Evolutionary conservation across 2,797 vertebrate genomes (phyloP).

Genomic region (Sebastes iracundus): DNA sequence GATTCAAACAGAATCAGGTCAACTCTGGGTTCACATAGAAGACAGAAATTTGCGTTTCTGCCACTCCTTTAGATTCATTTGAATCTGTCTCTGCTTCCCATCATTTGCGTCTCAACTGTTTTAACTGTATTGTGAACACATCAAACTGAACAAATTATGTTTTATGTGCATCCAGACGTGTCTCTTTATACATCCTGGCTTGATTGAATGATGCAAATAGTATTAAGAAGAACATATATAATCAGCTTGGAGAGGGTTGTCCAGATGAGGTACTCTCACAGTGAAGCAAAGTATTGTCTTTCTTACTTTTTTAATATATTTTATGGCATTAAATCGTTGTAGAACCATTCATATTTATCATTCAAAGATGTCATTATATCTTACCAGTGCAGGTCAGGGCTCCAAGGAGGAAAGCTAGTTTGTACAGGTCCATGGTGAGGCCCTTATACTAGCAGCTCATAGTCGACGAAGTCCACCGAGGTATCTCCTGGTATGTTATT

Average conservation of each 20-base stretch:
- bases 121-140: neutral
- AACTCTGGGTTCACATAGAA: neutral
- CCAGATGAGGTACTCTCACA: neutral
- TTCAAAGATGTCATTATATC: neutral
- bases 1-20: neutral
- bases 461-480: slow-evolving; percentile 17
- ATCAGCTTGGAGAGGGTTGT: neutral
- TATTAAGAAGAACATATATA: neutral
- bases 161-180: neutral
- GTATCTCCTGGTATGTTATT: slow-evolving; percentile 22
- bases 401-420: slow-evolving; percentile 64
- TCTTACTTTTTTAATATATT: neutral
- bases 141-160: neutral
- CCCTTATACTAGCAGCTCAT: slow-evolving; percentile 56
- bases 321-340: neutral
- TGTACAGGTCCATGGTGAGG: slow-evolving; percentile 74
- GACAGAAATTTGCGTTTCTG: neutral
- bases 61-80: neutral
- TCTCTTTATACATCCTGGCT: neutral
- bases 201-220: neutral
- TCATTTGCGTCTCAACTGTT: neutral
- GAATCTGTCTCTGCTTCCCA: neutral
- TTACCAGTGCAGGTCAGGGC: slow-evolving; percentile 78
- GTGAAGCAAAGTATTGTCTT: neutral
- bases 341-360: neutral